Percentiles rank a stretch among this genome's conserved stretches.
Evolutionary conservation across 2,888 invertebrate genomes (phyloP).

Genomic region (Morpho helenor): DNA sequence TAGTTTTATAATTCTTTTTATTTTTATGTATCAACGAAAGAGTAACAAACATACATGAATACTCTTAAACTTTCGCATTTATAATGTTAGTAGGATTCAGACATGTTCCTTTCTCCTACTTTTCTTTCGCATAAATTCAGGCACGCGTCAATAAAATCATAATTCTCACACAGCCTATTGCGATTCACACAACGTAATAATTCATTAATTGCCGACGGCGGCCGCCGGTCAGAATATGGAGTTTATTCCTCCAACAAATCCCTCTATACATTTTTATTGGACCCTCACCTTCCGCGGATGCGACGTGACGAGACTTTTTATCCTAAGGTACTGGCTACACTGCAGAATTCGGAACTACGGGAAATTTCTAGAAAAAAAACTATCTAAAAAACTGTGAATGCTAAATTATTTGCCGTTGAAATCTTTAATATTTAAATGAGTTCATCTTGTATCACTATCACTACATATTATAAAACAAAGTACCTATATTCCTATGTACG

Average conservation of each 20-base stretch:
- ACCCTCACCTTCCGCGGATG: slow-evolving; percentile 60
- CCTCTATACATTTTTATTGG: slow-evolving; percentile 78
- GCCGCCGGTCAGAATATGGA: slow-evolving; percentile 38
- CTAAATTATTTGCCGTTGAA: no score
- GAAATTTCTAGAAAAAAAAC: no score
- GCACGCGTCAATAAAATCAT: slow-evolving; percentile 4
- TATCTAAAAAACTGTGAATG: no score
- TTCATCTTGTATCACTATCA: no score
- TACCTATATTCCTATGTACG: no score
- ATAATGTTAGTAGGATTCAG: no score
- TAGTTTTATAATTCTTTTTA: no score
- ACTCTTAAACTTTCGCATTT: no score
- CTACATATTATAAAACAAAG: no score
- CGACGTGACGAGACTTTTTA: slow-evolving; percentile 56
- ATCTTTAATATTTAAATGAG: no score
- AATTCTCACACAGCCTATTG: slow-evolving; percentile 22
- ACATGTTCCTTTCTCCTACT: neutral
- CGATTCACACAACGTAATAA: slow-evolving; percentile 41
- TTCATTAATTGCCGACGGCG: slow-evolving; percentile 57
- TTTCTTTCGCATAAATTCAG: slow-evolving; percentile 4
- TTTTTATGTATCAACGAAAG: no score
- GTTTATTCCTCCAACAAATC: slow-evolving; percentile 65
- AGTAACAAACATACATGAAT: no score
- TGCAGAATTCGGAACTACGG: neutral
- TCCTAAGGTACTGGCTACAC: slow-evolving; percentile 30